A percentile compares a stretch with the other conserved stretches of the same genome.
Conservation (phyloP, 1,140 invertebrate species). For the Goniozus legneri region DNA sequence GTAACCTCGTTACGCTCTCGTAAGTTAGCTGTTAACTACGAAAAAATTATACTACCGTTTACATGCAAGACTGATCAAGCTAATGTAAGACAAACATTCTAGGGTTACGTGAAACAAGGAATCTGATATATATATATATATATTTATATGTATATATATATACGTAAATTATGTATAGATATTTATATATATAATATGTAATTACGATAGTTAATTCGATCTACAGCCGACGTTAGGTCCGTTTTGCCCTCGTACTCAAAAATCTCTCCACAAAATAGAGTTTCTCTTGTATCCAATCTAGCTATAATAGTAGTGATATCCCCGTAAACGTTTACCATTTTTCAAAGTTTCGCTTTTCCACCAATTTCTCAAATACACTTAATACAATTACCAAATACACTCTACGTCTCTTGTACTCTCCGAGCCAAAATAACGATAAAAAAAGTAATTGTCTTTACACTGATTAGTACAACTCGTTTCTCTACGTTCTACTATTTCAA, state of each 20-base stretch:
- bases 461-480: slow-evolving; percentile 30
- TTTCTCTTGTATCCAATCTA: no score
- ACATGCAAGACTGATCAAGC: slow-evolving; percentile 35
- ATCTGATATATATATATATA: slow-evolving; percentile 20
- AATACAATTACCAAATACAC: slow-evolving; percentile 28
- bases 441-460: neutral
- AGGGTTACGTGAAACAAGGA: slow-evolving; percentile 36
- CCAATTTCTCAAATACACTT: slow-evolving; percentile 19
- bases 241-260: neutral
- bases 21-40: slow-evolving; percentile 29
- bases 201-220: slow-evolving; percentile 26
- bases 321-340: neutral
- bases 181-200: no score
- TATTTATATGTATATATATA: no score
- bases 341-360: neutral
- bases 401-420: slow-evolving; percentile 31
- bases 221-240: slow-evolving; percentile 13
- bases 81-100: slow-evolving; percentile 36
- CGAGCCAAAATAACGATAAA: slow-evolving; percentile 30
- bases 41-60: slow-evolving; percentile 34
- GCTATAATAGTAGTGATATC: neutral
- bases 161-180: no score
- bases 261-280: no score
- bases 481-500: slow-evolving; percentile 33
- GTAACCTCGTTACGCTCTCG: neutral